Evolutionary conservation across 1,140 invertebrate genomes (phyloP), one percentile per base, ranked within the genome.

Genomic region (Solen grandis): DNA sequence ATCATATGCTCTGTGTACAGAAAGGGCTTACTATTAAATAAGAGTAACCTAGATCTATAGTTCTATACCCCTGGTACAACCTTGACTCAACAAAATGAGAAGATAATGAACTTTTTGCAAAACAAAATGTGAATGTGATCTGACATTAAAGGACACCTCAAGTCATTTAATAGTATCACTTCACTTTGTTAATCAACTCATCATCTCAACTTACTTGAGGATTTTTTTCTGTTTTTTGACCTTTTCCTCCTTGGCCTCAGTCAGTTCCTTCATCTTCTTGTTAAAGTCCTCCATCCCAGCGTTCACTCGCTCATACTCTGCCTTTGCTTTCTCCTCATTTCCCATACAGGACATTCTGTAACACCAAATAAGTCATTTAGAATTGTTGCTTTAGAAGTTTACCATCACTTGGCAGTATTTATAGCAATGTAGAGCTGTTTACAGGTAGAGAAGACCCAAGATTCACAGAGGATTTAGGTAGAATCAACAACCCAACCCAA

Each of bases 1-100:
- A 52, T 92, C 89, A 84, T 87, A 91, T 46, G 90, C 84, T 63
- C 92, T 92, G 63, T 41, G 72, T 65, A 73, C n/a, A n/a, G n/a
- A n/a, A n/a, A n/a, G n/a, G n/a, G n/a, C 35, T 52, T 27, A n/a
- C 25, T 59, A 29, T 19, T 16, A 46, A 33, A 60, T 2, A 36
- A 19, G 0, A 36, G 36, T 22, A 50, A 36, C 63, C 68, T 27
- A 38, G 33, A n/a, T 14, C n/a, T 5, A 13, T 29, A 65, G 33
- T 59, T 27, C 55, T 25, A 62, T 16, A 65, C 14, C 16, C 29
- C n/a, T 73, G 5, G 22, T 2, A 54, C 10, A 50, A 5, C 19
- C 25, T 25, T 54, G 4, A 54, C n/a, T n/a, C n/a, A n/a, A n/a
- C n/a, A n/a, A 54, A 54, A 25, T 54, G 19, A 54, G n/a, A n/a